Percentiles rank a stretch among this genome's conserved stretches.
These are phyloP conservation scores for Trissoscelio sp. DNA, from an alignment of 2,888 invertebrate genomes.

Conservation along the genomic window DNA sequence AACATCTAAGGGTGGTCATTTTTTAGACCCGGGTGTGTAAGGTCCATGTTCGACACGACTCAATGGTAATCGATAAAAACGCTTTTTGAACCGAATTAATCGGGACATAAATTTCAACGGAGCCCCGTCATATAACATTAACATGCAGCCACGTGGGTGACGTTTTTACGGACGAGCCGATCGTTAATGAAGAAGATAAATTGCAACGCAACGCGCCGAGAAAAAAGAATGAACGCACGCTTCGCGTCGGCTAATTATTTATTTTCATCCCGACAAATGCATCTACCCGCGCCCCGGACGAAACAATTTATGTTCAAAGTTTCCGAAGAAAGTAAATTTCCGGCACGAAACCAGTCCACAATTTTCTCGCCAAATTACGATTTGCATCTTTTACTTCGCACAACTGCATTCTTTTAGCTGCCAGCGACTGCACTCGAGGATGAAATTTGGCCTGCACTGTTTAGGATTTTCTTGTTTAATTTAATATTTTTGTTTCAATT, in stretches of 20 bases:
- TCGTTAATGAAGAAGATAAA: conserved; percentile 51
- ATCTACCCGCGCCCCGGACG: conserved; percentile 6
- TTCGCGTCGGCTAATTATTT: conserved; percentile 45
- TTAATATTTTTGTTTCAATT: too few relatives aligned
- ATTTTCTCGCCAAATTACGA: conserved; percentile 36
- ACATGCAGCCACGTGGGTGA: conserved; percentile 49
- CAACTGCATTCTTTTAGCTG: background rate
- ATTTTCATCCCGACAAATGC: conserved; percentile 31
- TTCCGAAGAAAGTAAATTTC: conserved; percentile 31
- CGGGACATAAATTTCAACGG: conserved; percentile 50
- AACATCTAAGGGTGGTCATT: conserved; percentile 22
- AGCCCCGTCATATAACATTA: conserved; percentile 16
- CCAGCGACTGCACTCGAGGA: background rate
- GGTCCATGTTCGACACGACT: conserved; percentile 21
- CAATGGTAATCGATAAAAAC: conserved; percentile 38
- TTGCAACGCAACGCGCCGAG: conserved; percentile 9
- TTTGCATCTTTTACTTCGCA: conserved; percentile 42
- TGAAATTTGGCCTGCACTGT: too few relatives aligned
- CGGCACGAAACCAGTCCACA: conserved; percentile 17
- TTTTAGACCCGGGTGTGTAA: conserved; percentile 14
- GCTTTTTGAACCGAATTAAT: conserved; percentile 41
- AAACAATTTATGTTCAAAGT: conserved; percentile 41
- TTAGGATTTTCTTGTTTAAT: too few relatives aligned
- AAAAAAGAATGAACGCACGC: conserved; percentile 2
- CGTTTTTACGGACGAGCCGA: conserved; percentile 39